Base-by-base conservation (phyloP, 2,113 vertebrate genomes). In the Pollimyrus isidori region DNA sequence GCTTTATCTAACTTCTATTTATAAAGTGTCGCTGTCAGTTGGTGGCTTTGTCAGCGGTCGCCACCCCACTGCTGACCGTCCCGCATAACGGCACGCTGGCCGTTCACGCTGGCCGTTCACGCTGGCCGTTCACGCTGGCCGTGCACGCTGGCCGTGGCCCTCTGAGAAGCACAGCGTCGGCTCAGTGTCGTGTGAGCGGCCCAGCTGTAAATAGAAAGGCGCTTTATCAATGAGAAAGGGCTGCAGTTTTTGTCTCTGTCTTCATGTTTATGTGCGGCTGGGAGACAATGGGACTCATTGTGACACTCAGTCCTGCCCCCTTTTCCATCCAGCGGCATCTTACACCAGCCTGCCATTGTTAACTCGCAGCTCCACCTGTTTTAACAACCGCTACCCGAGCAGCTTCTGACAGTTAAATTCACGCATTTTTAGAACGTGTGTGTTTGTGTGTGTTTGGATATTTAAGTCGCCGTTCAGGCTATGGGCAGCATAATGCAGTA, bases 221-320 rank as follows among this genome's bases (percentile, higher is more conserved):
- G 90, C 58, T 90, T 92, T 90, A 89, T 87, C 62, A 73, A 76
- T 86, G 39, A 95, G 93, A 95, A 93, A 94, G 95, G 92, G 91
- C 92, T 90, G 92, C 88, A 56, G 86, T 92, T 91, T 76, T 90
- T 86, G 73, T 90, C 88, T 48, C 91, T 15, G 39, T 87, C 90
- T 94, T 89, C 93, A 91, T 91, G 90, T 90, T 92, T 91, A 89
- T 88, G 49, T 88, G 89, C 91, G 92, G 87, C 58, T 88, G 46
- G 90, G 90, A 90, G 11, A 95, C 94, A 96, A 94, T 94, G 89
- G 92, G 58, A 35, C 87, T 92, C 30, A 83, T 95, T 94, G 92
- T 95, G 89, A 80, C 88, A 76, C 90, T 89, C 80, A 89, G 93
- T 94, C 92, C 62, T 92, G 89, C 23, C 21, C 45, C 90, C 88